Evolutionary conservation across 2,113 vertebrate species (phyloP), one percentile per base, ranked within the genome.

Genomic region (Mesoclemmys tuberculata): DNA sequence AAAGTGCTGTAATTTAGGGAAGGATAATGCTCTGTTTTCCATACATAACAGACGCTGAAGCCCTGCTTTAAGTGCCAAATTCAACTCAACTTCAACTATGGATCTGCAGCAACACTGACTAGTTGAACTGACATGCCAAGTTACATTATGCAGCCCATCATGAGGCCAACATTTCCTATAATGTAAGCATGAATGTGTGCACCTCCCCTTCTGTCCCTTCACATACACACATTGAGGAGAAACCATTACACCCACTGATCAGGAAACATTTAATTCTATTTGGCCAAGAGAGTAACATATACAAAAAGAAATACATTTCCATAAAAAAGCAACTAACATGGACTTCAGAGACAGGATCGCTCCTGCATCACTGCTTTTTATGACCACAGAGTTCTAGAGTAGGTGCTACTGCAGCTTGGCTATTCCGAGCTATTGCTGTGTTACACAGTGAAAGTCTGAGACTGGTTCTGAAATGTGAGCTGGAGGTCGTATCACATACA

Each of bases 181-280:
- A 44, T 0, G 31, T 85, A 56, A 64, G 10, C 21, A 83, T 41
- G 51, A 91, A 75, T 8, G 64, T 38, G 64, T 4, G 9, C 18
- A 26, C 22, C 56, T 19, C 0, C 10, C 29, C 58, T 27, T 18
- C 14, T 26, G 27, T 1, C 84, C 86, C 82, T 71, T 71, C 35
- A 85, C 58, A 55, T 80, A 52, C 54, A 21, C 87, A 31, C 29
- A 84, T 4, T 46, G 3, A 87, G 86, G 48, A 84, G 90, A 77
- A 77, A 77, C 24, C 24, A 75, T 75, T 41, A 75, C 75, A 27
- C 29, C 89, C 71, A 85, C 85, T 58, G 55, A 38, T 29, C 92
- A 35, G 31, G 18, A 26, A 22, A 51, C 48, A 51, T 92, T 95
- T 94, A 95, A 96, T 95, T 81, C 61, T 56, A 74, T 94, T 92